Evolutionary conservation across 1,140 invertebrate genomes (phyloP), one percentile per base, ranked within the genome.

Genomic region (Aphelenchoides avenae): DNA sequence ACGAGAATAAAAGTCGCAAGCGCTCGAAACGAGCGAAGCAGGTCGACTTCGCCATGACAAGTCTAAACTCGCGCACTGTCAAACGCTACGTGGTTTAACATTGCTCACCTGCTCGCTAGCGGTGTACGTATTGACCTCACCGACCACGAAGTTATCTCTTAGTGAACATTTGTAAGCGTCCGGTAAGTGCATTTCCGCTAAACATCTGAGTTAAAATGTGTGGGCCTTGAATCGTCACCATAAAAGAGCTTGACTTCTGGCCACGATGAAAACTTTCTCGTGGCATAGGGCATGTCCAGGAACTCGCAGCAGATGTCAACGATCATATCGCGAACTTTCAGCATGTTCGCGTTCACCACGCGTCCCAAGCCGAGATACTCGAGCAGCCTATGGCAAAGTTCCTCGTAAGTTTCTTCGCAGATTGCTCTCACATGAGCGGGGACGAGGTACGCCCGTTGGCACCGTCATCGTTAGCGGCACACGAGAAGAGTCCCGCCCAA

Each of bases 301-400:
- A 62, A 62, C 3, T 62, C 61, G 27, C 61, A 65, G 31, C 60
- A 62, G n/a, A 62, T 24, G 18, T 62, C 50, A 15, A 66, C 34
- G 13, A 66, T 40, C n/a, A 62, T 65, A 5, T 57, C 47, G 4
- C 59, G 54, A 20, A 62, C 34, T 26, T 66, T 43, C 15, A 15
- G 5, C 18, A 62, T 5, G 15, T 65, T 64, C 20, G n/a, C n/a
- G 5, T 34, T 43, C 7, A 22, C 15, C 46, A 20, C 15, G 18
- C 27, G 26, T 24, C 20, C 30, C 15, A 48, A 30, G 9, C 57
- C 57, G 15, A 59, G 29, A 26, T 64, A 59, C n/a, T 26, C 20
- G 13, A 59, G 6, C 5, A 64, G 20, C 20, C 57, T 59, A 15
- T 44, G 4, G 20, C 3, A 44, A 24, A 31, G 22, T n/a, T 44